phyloP scores from a whole-genome alignment of 1,140 invertebrate genomes.

The Drosophila oshimai region DNA sequence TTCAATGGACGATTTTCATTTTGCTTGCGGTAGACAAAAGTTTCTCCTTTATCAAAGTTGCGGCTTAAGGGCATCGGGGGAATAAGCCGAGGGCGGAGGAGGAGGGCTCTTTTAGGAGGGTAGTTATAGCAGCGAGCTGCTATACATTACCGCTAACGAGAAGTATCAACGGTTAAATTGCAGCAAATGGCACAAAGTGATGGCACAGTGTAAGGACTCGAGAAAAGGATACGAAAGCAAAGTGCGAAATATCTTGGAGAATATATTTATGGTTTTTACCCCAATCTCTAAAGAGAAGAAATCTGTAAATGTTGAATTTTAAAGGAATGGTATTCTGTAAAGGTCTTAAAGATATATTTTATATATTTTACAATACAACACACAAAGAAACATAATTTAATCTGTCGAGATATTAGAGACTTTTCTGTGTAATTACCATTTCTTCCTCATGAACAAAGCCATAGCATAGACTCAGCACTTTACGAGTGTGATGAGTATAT shows the following conservation, averaged over 20 bases:
- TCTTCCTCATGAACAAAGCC: no score
- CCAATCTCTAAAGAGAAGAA: no score
- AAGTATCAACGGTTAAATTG: slow-evolving; percentile 58
- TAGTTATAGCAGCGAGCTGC: slow-evolving; percentile 1
- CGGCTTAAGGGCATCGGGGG: neutral
- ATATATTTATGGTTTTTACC: no score
- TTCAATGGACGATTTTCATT: slow-evolving; percentile 68
- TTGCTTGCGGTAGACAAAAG: slow-evolving; percentile 50
- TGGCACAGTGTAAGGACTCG: neutral
- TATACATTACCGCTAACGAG: slow-evolving; percentile 53
- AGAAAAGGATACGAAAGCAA: neutral
- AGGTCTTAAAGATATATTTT: no score
- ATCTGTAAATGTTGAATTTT: no score
- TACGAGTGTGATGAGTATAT: neutral
- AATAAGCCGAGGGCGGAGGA: neutral
- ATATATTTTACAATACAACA: no score
- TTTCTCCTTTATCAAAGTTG: slow-evolving; percentile 29
- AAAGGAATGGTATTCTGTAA: no score
- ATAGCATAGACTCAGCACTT: neutral
- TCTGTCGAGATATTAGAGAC: no score
- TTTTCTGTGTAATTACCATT: no score
- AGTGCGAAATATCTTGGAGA: neutral
- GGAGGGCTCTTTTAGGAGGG: neutral
- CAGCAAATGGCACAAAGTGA: slow-evolving; percentile 27
- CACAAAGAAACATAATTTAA: no score